Percentiles rank a stretch among this genome's conserved stretches.
Evolutionary conservation across 2,113 vertebrate genomes (phyloP).

Genomic region (Mirza zaza): DNA sequence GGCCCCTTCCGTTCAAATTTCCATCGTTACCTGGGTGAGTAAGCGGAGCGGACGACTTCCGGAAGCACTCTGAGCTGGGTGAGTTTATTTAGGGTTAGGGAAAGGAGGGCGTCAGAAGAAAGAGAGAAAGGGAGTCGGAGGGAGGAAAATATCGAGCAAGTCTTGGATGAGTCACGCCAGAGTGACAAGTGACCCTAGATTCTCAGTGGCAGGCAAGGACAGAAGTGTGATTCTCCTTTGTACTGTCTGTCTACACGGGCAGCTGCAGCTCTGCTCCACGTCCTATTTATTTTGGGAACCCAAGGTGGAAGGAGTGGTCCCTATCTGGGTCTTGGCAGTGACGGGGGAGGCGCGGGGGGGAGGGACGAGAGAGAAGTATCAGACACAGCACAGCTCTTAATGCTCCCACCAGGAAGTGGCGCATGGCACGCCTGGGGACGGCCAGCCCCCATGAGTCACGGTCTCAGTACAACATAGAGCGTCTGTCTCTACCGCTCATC

Average conservation of each 20-base stretch:
- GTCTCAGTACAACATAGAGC: too few species aligned
- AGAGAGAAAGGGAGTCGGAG: fast-evolving
- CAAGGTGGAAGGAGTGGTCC: background rate
- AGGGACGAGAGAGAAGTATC: background rate
- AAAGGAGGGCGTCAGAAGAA: background rate
- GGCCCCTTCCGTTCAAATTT: background rate
- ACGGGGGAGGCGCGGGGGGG: background rate
- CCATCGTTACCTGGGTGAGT: fast-evolving
- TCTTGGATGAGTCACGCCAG: fast-evolving
- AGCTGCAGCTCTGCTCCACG: background rate
- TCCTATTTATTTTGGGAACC: background rate
- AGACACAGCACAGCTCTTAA: background rate
- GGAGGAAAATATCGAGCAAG: fast-evolving
- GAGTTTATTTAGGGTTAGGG: background rate
- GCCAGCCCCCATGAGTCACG: background rate
- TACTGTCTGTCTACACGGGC: fast-evolving
- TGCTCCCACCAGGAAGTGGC: background rate
- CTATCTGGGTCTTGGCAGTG: background rate
- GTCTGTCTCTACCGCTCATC: background rate
- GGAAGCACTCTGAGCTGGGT: fast-evolving
- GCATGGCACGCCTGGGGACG: fast-evolving
- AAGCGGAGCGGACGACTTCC: fast-evolving
- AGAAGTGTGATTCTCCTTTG: background rate
- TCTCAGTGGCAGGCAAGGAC: fast-evolving
- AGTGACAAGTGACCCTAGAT: background rate